Base-by-base conservation (phyloP, 2,797 vertebrate species). In the Ctenopoma kingsleyae region DNA sequence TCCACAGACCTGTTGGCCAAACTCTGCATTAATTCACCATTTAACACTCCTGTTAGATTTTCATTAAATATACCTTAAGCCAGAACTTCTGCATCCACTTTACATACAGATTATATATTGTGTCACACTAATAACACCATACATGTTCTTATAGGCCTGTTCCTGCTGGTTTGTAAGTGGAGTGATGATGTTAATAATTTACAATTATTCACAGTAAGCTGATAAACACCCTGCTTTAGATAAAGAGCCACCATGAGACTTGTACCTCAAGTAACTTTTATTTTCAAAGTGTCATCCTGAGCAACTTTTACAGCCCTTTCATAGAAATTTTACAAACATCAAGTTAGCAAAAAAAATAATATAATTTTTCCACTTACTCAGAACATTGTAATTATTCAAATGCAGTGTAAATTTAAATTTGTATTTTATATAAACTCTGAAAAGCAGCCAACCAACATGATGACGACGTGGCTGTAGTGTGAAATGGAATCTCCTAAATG, bases 251-350 rank as follows among this genome's bases (percentile, higher is more conserved):
- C 23, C 36, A 48, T 15, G 11, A 69, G 0, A 80, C 6, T 43
- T 70, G 38, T 69, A 76, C 43, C 54, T 56, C 78, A 81, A 79
- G 75, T 54, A 66, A 27, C 51, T 78, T 89, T 90, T 84, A 88
- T 88, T 90, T 78, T 59, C 2, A 87, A 75, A 68, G 8, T 9
- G 17, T 81, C 62, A 78, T 67, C 78, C 72, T 71, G 74, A 85
- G 75, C 65, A 67, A n/a, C 15, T 36, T 30, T 40, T 36, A 79
- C n/a, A 86, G 76, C 66, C 66, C 65, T 71, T 85, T 22, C 23
- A 43, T 36, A 25, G 17, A 58, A 27, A 71, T 32, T 10, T 66
- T 32, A 74, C 47, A 72, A 22, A 20, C 25, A 4, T 35, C 36
- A 48, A 27, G 63, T 85, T 81, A 83, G 67, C 75, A 78, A 59